Base-by-base conservation (phyloP, 2,113 vertebrate genomes). In the Leucoraja erinaceus region DNA sequence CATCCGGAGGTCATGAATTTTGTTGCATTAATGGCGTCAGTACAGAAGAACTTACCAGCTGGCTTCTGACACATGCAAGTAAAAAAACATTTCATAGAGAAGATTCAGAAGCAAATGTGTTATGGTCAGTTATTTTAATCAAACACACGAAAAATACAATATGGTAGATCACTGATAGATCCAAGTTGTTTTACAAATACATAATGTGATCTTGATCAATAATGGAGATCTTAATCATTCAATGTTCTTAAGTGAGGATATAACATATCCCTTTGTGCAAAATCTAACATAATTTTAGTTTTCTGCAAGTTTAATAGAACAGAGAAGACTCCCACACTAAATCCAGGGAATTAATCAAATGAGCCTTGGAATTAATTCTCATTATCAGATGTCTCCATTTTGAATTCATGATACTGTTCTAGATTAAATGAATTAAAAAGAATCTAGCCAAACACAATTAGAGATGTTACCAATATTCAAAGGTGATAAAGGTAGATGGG, bases 321-420 rank as follows among this genome's bases (percentile, higher is more conserved):
- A 31, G 61, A 88, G 5, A 31, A 61, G 28, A 31, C 59, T 88
- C 28, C 28, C 31, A 63, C 83, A 31, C 59, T 63, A 84, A 86
- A 59, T 61, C 31, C n/a, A 63, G 5, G 83, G 28, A 31, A 31
- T 88, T 8, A 88, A 31, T 81, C 4, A 84, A 81, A 25, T 59
- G 9, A n/a, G 25, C 9, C 70, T 31, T 66, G 6, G 28, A 56
- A 83, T 22, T 54, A 28, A 6, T 25, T 25, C 47, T 59, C 47
- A 83, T 83, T 9, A 83, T 59, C 47, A 81, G 18, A 81, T 14
- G 22, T 81, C 70, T 56, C 20, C 1, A 83, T 83, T 59, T 61
- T 86, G 81, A n/a, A 61, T 61, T 25, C 81, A 86, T 59, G 61
- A 63, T 88, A 88, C 59, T 88, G 83, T n/a, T 88, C 81, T n/a